phyloP scores from a whole-genome alignment of 2,888 invertebrate species.

The Hemithea aestivaria region DNA sequence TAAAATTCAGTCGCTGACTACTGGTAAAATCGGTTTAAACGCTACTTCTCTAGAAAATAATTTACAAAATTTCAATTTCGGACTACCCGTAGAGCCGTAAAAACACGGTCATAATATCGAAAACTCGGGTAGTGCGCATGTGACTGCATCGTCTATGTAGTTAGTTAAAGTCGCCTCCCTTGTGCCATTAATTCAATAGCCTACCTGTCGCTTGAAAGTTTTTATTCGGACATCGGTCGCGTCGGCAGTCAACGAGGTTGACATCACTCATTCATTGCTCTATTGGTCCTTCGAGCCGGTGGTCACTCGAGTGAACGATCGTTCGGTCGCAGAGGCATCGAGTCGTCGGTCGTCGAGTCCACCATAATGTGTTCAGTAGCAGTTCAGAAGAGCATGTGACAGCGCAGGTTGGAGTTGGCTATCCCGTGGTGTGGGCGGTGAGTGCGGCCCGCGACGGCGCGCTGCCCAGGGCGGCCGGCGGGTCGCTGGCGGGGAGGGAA shows the following conservation, averaged over 20 bases:
- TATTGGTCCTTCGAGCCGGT: background rate
- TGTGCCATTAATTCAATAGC: conserved; percentile 70
- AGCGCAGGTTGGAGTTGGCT: conserved; percentile 80
- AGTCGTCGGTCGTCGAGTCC: conserved; percentile 16
- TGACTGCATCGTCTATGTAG: conserved; percentile 46
- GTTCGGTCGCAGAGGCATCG: conserved; percentile 15
- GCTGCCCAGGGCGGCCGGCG: conserved; percentile 83
- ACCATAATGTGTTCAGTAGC: conserved; percentile 15
- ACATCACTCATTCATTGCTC: background rate
- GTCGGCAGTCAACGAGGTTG: conserved; percentile 29
- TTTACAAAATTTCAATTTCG: conserved; percentile 56
- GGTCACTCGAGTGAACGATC: too few relatives aligned
- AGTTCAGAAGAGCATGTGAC: conserved; percentile 78
- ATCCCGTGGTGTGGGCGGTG: conserved; percentile 80
- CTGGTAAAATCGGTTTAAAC: conserved; percentile 65
- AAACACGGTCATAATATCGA: conserved; percentile 43
- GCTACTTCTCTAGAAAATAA: conserved; percentile 70
- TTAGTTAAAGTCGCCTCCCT: conserved; percentile 68
- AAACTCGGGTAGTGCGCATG: conserved; percentile 59
- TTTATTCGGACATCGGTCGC: conserved; percentile 52
- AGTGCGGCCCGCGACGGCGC: conserved; percentile 80
- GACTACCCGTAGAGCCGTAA: conserved; percentile 51
- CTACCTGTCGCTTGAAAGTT: conserved; percentile 56
- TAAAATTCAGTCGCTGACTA: conserved; percentile 77
- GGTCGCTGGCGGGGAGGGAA: conserved; percentile 91